phyloP scores from a whole-genome alignment of 2,888 invertebrate species.

The Perizoma flavofasciatum region DNA sequence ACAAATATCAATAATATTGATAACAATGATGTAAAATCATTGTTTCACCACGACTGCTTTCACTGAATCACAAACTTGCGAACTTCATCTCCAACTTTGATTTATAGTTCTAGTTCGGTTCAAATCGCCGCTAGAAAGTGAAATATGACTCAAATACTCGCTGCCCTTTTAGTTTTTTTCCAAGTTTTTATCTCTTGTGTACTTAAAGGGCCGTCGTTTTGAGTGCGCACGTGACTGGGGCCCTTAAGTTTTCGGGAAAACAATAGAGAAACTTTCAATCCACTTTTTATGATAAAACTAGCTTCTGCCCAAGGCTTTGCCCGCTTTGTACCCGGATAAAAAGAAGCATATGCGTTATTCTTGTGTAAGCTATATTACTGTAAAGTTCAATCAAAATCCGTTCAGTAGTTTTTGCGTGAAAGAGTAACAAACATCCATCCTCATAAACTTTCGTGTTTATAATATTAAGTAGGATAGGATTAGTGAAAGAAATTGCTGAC shows the following conservation, averaged over 20 bases:
- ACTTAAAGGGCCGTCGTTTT: slow-evolving; percentile 10
- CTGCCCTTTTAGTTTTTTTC: slow-evolving; percentile 28
- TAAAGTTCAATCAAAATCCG: too few relatives aligned
- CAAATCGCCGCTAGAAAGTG: slow-evolving; percentile 22
- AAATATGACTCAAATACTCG: slow-evolving; percentile 24
- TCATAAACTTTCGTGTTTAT: too few relatives aligned
- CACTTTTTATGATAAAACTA: slow-evolving; percentile 6
- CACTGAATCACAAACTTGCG: slow-evolving; percentile 34
- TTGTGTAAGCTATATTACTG: too few relatives aligned
- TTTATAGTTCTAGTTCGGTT: slow-evolving; percentile 27
- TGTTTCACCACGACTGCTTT: slow-evolving; percentile 19
- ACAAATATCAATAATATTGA: too few relatives aligned
- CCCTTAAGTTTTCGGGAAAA: slow-evolving; percentile 8
- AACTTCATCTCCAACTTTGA: slow-evolving; percentile 27
- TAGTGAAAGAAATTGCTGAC: too few relatives aligned
- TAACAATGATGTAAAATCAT: slow-evolving; percentile 32
- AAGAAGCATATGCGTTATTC: too few relatives aligned
- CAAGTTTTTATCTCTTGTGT: slow-evolving; percentile 23
- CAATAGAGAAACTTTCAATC: slow-evolving; percentile 8
- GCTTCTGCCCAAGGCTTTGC: too few relatives aligned
- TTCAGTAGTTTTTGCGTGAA: too few relatives aligned
- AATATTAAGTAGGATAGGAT: too few relatives aligned
- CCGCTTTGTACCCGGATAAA: too few relatives aligned
- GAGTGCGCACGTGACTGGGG: slow-evolving; percentile 18
- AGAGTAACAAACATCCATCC: too few relatives aligned